Base-by-base conservation (phyloP, 1,140 invertebrate species). In the Aphelenchoides besseyi region DNA sequence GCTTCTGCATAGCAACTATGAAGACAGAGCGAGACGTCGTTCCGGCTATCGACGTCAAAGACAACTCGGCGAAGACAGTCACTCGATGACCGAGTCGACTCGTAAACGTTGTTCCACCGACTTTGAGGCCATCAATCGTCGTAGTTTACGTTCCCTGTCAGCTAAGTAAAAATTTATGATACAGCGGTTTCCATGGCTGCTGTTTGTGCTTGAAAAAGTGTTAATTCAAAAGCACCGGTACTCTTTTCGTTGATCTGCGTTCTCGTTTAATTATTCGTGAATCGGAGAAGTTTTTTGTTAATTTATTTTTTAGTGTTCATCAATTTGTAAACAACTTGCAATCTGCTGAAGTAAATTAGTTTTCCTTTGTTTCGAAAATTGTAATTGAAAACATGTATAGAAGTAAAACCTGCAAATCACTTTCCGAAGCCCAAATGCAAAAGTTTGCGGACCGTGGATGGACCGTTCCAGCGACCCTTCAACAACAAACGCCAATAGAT, bases 401-500 rank as follows among this genome's bases (percentile, higher is more conserved):
- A 59, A 5, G 18, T 29, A 59, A 33, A 5, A 29, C 5, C 18
- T 18, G 5, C 5, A 59, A 59, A 5, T 59, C 18, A 59, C 23
- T 59, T 59, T 33, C 55, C 55, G 18, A 59, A 59, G 5, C 55
- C 55, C 12, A 59, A 33, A 59, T 59, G 55, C 55, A 89, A 80
- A 8, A 91, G 78, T 84, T 90, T 92, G 61, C 92, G 87, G 23
- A 92, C 87, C 9, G 88, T 81, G 70, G 88, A 89, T 1, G 93
- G 93, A 16, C 93, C 93, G 83, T 91, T 90, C 92, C 93, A 96
- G 74, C 89, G 86, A 3, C 93, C 93, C 41, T 89, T 92, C 12
- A 96, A 85, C 90, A 97, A 91, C 0, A 92, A 83, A 78, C 91
- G 86, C 95, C 95, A 98, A 83, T 98, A 98, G 0, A 98, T 80